Percentiles rank a stretch among this genome's conserved stretches.
Conservation (phyloP, 2,797 vertebrate genomes). For the Australoheros facetus region DNA sequence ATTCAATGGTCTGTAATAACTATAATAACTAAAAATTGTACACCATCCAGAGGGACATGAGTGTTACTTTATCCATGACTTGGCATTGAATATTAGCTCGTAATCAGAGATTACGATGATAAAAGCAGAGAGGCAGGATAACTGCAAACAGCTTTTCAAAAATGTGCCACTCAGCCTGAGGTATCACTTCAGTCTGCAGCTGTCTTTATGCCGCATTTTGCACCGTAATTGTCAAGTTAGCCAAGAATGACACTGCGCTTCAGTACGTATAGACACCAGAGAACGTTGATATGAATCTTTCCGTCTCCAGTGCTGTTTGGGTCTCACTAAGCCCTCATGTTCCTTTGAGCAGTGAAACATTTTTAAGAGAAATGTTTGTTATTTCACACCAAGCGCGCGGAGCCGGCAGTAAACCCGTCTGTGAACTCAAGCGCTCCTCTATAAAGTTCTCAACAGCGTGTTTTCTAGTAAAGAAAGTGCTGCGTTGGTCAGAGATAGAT, state of each 20-base stretch:
- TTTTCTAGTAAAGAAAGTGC: conserved; percentile 55
- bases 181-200: neutral
- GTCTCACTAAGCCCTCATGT: conserved; percentile 20
- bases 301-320: conserved; percentile 26
- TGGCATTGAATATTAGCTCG: fast-evolving
- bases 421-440: conserved; percentile 70
- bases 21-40: neutral
- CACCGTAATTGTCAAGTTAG: neutral
- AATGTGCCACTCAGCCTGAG: neutral
- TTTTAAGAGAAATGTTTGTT: conserved; percentile 73
- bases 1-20: neutral
- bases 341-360: conserved; percentile 44
- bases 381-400: conserved; percentile 61
- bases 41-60: neutral
- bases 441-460: conserved; percentile 66
- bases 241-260: neutral
- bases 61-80: neutral
- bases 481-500: conserved; percentile 47
- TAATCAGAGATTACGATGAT: neutral
- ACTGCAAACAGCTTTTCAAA: neutral
- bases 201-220: neutral
- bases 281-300: conserved; percentile 32
- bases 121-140: neutral
- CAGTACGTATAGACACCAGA: neutral
- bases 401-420: conserved; percentile 75